Percentiles rank a stretch among this genome's conserved stretches.
phyloP scores from a whole-genome alignment of 2,797 vertebrate species.

The Danio albolineatus region DNA sequence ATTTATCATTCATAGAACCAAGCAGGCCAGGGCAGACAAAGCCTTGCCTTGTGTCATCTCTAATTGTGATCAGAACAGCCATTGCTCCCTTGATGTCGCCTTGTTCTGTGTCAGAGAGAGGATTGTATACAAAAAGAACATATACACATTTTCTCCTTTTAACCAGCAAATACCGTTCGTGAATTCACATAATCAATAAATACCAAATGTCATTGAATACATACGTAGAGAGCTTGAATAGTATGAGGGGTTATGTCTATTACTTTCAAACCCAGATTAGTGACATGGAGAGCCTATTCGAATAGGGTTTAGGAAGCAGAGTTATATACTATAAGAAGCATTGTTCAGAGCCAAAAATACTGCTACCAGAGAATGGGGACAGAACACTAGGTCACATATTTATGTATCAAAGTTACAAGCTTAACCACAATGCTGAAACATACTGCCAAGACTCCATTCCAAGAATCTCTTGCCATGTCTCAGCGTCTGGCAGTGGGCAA shows the following conservation, averaged over 20 bases:
- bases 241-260: neutral
- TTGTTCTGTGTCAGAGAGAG: slow-evolving; percentile 44
- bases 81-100: slow-evolving; percentile 72
- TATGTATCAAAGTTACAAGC: slow-evolving; percentile 59
- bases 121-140: slow-evolving; percentile 62
- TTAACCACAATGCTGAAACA: slow-evolving; percentile 60
- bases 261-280: too few species aligned
- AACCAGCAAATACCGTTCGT: slow-evolving; percentile 5
- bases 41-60: slow-evolving; percentile 71
- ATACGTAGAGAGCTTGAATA: slow-evolving; percentile 17
- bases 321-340: neutral
- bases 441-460: slow-evolving; percentile 67
- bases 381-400: slow-evolving; percentile 60
- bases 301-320: neutral
- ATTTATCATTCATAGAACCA: slow-evolving; percentile 83
- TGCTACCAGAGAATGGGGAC: slow-evolving; percentile 50
- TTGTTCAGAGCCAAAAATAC: slow-evolving; percentile 4
- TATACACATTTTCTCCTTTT: slow-evolving; percentile 31
- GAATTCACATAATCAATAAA: slow-evolving; percentile 19
- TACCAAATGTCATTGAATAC: neutral
- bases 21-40: slow-evolving; percentile 69
- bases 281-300: too few species aligned
- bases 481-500: slow-evolving; percentile 65
- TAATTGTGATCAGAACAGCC: slow-evolving; percentile 74
- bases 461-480: slow-evolving; percentile 67